Evolutionary conservation across 2,888 invertebrate species (phyloP), one percentile per base, ranked within the genome.

Genomic region (Athripsodes cinereus): DNA sequence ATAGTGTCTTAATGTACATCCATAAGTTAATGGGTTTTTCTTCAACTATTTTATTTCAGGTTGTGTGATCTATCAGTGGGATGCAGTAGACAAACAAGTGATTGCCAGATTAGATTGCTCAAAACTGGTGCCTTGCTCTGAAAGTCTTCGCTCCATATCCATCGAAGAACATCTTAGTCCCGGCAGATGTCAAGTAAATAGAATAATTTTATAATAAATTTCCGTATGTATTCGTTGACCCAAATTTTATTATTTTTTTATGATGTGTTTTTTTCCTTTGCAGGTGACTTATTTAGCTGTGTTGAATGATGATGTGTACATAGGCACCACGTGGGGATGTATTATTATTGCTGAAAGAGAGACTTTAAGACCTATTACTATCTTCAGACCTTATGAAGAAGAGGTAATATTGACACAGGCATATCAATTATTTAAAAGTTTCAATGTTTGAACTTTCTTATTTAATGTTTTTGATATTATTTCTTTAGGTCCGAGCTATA

Each of bases 241-340:
- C n/a, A n/a, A n/a, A n/a, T n/a, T n/a, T n/a, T n/a, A 46, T 22
- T 26, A 10, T 26, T 26, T 26, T 6, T 26, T 44, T 13, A 44
- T 44, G 13, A 34, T 10, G 34, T 10, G 13, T 34, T 34, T 16
- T 44, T 8, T 44, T 44, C 13, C 16, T 10, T 50, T 57, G 47
- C 73, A 89, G 84, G 88, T 92, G 60, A 83, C 87, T 63, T 82
- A 88, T 66, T 71, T 92, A 67, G 82, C 85, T 52, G 80, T 84
- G 31, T 74, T 87, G 55, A 81, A 82, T 31, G 81, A 83, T 26
- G 86, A 87, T 67, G 75, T 96, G 44, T 94, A 92, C 72, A 87
- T 93, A 61, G 97, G 97, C 49, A 97, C 97, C 1, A 92, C 93
- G 6, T 92, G 93, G 89, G 98, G 98, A 21, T 94, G 95, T 71